Percentiles rank a stretch among this genome's conserved stretches.
phyloP scores from a whole-genome alignment of 2,888 invertebrate species.

The Cryptocheilus praepositus region DNA sequence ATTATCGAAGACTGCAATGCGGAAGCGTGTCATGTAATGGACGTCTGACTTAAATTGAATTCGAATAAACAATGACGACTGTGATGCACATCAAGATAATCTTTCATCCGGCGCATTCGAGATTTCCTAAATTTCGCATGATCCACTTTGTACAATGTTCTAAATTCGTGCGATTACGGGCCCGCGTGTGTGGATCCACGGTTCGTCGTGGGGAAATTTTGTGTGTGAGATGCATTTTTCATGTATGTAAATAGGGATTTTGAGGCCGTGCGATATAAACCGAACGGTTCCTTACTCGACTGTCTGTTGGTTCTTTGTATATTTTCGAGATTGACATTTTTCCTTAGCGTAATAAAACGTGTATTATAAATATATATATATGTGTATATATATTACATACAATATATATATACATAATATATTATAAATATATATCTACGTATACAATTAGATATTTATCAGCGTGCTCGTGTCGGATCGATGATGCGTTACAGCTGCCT shows the following conservation, averaged over 20 bases:
- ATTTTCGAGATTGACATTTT: conserved; percentile 54
- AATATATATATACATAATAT: conserved; percentile 17
- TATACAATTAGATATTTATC: conserved; percentile 13
- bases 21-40: too few species aligned
- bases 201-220: neutral
- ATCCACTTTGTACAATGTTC: neutral
- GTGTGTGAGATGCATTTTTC: neutral
- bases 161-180: neutral
- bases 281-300: conserved; percentile 33
- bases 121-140: conserved; percentile 8
- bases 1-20: too few species aligned
- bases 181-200: too few species aligned
- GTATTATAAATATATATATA: conserved; percentile 41
- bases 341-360: conserved; percentile 30
- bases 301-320: conserved; percentile 40
- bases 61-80: too few species aligned
- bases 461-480: neutral
- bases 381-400: conserved; percentile 22
- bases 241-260: conserved; percentile 46
- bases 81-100: too few species aligned
- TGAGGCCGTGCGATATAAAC: conserved; percentile 16
- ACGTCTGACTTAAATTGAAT: too few species aligned
- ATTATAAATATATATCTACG: conserved; percentile 23
- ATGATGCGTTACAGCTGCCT: neutral
- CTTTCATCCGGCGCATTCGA: neutral